Evolutionary conservation across 2,797 vertebrate species (phyloP).

Genomic region (Xenopus petersii): DNA sequence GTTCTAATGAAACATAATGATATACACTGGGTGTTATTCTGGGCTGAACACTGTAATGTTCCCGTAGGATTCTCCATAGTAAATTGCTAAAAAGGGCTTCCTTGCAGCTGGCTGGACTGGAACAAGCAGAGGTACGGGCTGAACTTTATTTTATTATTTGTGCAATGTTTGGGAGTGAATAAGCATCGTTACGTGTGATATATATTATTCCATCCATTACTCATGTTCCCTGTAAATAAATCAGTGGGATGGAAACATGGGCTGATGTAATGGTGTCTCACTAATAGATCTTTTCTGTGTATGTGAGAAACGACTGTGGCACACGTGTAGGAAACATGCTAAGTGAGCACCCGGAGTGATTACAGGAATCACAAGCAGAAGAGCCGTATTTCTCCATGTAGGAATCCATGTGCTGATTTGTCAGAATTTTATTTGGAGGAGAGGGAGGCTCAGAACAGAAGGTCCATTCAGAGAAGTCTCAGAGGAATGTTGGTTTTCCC

Average conservation of each 20-base stretch:
- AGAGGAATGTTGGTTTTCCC: no score
- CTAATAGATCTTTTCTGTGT: conserved; percentile 8
- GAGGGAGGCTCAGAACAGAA: no score
- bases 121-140: neutral
- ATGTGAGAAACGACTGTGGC: neutral
- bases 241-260: neutral
- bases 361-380: no score
- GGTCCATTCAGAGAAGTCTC: no score
- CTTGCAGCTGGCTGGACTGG: neutral
- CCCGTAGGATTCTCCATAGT: neutral
- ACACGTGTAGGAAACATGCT: neutral
- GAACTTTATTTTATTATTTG: conserved; percentile 1
- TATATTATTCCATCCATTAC: conserved; percentile 16
- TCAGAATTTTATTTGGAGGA: neutral
- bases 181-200: neutral
- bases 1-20: neutral
- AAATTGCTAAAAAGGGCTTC: neutral
- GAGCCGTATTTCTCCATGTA: neutral
- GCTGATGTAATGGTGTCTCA: neutral
- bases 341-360: neutral
- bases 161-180: conserved; percentile 7
- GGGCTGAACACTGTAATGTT: neutral
- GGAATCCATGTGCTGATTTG: neutral
- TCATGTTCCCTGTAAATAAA: conserved; percentile 23
- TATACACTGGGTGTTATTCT: neutral